Evolutionary conservation across 2,113 vertebrate genomes (phyloP), one percentile per base, ranked within the genome.

Genomic region (Malurus melanocephalus): DNA sequence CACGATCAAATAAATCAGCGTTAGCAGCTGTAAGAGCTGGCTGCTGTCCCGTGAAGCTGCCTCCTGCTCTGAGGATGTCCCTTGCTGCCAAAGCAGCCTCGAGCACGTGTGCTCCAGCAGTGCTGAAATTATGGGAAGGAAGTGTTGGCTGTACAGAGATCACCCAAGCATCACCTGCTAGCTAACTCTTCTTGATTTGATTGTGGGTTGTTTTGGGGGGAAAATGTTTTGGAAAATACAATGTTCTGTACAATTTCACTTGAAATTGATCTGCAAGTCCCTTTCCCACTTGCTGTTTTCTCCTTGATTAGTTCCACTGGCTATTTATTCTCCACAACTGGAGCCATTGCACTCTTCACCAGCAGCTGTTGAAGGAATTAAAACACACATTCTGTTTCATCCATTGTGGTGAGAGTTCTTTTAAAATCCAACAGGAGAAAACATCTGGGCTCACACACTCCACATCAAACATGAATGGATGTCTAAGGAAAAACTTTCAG

Each of bases 161-260:
- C 16, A 74, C 35, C 40, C 0, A 1, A 66, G 38, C 26, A 76
- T n/a, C 24, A 81, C 59, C 62, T 48, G 21, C 27, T 45, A 45
- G 24, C 21, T 52, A 30, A 22, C 13, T 6, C 22, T 48, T 60
- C 35, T 71, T 42, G 24, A n/a, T 81, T 60, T 52, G 76, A 21
- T 83, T 6, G 19, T 40, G 10, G 16, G 16, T 59, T 8, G 2
- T 8, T 0, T 0, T 57, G 16, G 4, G 28, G 35, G 2, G 15
- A 10, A 38, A 80, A 19, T 16, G 23, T 35, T 80, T 68, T 55
- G 72, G 38, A 71, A 38, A 11, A 38, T 38, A 38, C 38, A 38
- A 10, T 38, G 38, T 38, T 11, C 38, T 38, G 38, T 38, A 38
- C 38, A 38, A 38, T 38, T 38, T 38, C 38, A 38, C 38, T 38